Base-by-base conservation (phyloP, 2,888 invertebrate genomes). In the Geotrupes spiniger region DNA sequence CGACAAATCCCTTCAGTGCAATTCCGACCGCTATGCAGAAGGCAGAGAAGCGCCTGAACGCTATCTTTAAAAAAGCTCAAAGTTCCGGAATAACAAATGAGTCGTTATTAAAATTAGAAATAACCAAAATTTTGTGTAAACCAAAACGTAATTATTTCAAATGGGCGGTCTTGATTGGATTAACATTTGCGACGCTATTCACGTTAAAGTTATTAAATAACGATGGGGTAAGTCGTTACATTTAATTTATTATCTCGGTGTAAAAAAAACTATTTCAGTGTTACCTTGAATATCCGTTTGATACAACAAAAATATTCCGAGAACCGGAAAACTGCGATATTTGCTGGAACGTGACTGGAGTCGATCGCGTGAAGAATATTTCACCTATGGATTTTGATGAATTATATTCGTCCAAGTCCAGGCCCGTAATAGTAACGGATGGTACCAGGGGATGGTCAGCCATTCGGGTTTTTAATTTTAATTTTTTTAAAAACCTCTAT, bases 341-440 rank as follows among this genome's bases (percentile, higher is more conserved):
- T 72, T 95, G 95, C 67, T 64, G 68, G 3, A 79, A 78, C 44
- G 75, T 93, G 8, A 71, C 74, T 2, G 69, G 77, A 53, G 81
- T 91, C 17, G 80, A 81, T 28, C 82, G 85, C 49, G 75, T 92
- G 0, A 68, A 78, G 4, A 82, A 84, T 60, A 78, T 91, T 11
- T 78, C 84, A 0, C 78, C 84, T 0, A 71, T 73, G 3, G 76
- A 82, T 47, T 95, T 95, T 66, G 88, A 91, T 63, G 68, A 78
- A 14, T 73, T 77, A 63, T 93, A 82, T 62, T 91, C 91, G 0
- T 89, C 90, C 63, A 79, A 80, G 8, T 86, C 87, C 0, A 77
- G 79, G 4, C 96, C 96, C 0, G 88, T 95, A 1, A 84, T 97
- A 9, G 79, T 96, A 5, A 84, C 82, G 2, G 96, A 95, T 70